Evolutionary conservation across 2,888 invertebrate species (phyloP).

Genomic region (Pemphredon lugubris): DNA sequence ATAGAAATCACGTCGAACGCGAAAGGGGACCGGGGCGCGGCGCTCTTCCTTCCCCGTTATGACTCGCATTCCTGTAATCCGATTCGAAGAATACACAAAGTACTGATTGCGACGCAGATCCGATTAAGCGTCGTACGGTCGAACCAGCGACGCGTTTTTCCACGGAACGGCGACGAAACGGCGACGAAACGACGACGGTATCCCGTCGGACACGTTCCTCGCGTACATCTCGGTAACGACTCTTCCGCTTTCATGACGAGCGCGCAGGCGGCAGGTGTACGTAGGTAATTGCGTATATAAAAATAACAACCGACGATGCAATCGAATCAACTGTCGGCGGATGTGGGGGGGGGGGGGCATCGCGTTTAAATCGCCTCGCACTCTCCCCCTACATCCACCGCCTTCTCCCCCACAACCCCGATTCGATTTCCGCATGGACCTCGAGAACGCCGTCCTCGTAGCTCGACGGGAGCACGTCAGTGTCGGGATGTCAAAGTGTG

Average conservation of each 20-base stretch:
- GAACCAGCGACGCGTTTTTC: background rate
- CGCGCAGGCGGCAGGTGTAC: constrained; percentile 1
- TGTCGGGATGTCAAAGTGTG: background rate
- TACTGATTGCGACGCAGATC: background rate
- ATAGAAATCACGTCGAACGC: constrained; percentile 1
- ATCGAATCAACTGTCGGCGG: constrained; percentile 4
- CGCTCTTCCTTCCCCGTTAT: background rate
- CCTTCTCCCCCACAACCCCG: background rate
- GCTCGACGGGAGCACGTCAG: background rate
- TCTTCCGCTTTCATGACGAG: background rate
- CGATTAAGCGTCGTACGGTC: background rate
- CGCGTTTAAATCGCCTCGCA: background rate
- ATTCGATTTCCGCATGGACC: background rate
- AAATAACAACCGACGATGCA: background rate
- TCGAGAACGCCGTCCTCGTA: background rate
- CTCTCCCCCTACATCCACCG: background rate
- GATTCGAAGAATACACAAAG: constrained; percentile 2
- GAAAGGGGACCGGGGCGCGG: too few species aligned
- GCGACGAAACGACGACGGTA: background rate
- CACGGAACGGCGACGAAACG: background rate
- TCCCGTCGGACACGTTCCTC: background rate
- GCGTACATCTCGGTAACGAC: too few species aligned
- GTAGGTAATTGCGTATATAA: constrained; percentile 2
- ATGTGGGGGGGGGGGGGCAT: constrained; percentile 4
- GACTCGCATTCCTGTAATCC: background rate